Percentiles rank a stretch among this genome's conserved stretches.
phyloP scores from a whole-genome alignment of 1,140 invertebrate species.

The Lysiphlebus fabarum region DNA sequence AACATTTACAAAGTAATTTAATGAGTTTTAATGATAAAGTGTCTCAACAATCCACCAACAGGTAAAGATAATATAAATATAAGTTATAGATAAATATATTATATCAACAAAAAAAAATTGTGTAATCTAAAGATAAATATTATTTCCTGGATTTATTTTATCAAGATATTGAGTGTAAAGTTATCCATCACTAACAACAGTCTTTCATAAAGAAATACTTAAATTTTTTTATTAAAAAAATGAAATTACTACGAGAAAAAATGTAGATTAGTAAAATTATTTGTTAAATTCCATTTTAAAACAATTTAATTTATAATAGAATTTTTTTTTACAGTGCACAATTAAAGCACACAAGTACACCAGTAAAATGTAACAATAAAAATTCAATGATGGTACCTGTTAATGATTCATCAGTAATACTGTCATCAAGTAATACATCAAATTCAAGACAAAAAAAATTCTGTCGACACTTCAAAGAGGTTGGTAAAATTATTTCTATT shows the following conservation, averaged over 20 bases:
- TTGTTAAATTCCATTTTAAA: neutral
- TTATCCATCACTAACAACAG: no score
- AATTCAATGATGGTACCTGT: slow-evolving; percentile 38
- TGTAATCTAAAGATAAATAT: no score
- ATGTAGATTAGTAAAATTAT: neutral
- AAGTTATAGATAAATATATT: no score
- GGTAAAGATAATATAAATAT: slow-evolving; percentile 32
- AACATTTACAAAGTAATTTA: slow-evolving; percentile 26
- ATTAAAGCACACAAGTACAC: slow-evolving; percentile 50
- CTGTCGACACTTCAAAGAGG: slow-evolving; percentile 49
- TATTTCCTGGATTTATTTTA: no score
- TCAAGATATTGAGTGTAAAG: no score
- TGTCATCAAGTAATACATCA: slow-evolving; percentile 43
- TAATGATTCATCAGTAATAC: slow-evolving; percentile 45
- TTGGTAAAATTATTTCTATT: slow-evolving; percentile 34
- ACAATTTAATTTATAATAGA: neutral
- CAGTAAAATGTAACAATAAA: slow-evolving; percentile 42
- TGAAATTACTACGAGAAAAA: no score
- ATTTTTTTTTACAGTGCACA: slow-evolving; percentile 36
- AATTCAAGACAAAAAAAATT: slow-evolving; percentile 50
- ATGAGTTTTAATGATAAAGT: slow-evolving; percentile 44
- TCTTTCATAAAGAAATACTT: no score
- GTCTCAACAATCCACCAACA: slow-evolving; percentile 44
- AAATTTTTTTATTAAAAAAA: no score
- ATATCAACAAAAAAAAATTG: no score